Percentiles rank a stretch among this genome's conserved stretches.
Conservation (phyloP, 2,113 vertebrate genomes). For the Microtus montanus region DNA sequence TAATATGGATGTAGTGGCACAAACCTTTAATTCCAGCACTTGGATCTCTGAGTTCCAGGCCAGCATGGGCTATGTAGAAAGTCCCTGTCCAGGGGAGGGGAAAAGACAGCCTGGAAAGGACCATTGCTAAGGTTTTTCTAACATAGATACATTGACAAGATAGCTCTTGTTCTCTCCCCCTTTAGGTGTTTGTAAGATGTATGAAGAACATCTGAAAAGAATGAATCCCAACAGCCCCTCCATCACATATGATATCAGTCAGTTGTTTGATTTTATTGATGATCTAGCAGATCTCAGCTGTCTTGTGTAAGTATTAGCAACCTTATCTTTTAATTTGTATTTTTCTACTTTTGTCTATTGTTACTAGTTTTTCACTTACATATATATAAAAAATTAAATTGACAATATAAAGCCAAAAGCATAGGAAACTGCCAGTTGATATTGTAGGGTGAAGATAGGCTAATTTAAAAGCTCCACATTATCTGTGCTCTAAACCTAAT, state of each 20-base stretch:
- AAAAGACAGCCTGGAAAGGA: neutral
- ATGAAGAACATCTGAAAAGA: too few relatives aligned
- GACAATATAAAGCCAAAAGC: neutral
- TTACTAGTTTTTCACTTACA: slow-evolving; percentile 37
- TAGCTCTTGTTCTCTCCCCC: slow-evolving; percentile 39
- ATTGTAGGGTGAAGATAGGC: neutral
- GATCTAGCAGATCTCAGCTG: too few relatives aligned
- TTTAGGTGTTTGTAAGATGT: too few relatives aligned
- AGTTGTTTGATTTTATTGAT: too few relatives aligned
- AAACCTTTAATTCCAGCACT: neutral
- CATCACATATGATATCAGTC: too few relatives aligned
- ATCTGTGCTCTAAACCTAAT: neutral
- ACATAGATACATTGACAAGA: neutral
- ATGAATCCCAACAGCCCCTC: too few relatives aligned
- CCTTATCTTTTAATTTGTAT: neutral
- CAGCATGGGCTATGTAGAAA: neutral
- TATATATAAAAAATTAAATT: neutral
- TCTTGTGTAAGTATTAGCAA: slow-evolving; percentile 88
- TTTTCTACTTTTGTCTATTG: slow-evolving; percentile 19
- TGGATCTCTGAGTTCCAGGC: neutral
- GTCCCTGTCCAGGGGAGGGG: neutral
- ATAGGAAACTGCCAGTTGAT: neutral
- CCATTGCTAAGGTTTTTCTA: neutral
- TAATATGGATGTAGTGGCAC: too few relatives aligned
- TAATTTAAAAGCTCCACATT: neutral